A percentile compares a stretch with the other conserved stretches of the same genome.
Conservation (phyloP, 2,797 vertebrate genomes). For the Acanthiza pusilla region DNA sequence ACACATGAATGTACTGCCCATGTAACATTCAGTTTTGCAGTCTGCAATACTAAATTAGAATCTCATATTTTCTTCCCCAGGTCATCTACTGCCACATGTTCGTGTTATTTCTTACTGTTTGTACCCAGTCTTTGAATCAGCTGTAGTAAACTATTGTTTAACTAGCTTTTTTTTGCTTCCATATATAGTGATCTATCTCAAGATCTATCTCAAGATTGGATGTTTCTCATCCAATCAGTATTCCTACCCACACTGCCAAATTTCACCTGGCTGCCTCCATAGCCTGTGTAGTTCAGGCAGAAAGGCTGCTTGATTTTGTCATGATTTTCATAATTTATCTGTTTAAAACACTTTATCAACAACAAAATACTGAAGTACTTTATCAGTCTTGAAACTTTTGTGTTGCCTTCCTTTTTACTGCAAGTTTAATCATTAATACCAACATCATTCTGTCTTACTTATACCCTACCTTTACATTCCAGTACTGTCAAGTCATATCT, state of each 20-base stretch:
- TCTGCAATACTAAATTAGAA: not conserved
- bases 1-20: not conserved
- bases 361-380: not conserved
- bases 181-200: accelerated
- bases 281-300: not conserved
- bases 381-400: not conserved
- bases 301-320: not conserved
- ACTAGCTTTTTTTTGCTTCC: not conserved
- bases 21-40: not conserved
- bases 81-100: not conserved
- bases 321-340: not conserved
- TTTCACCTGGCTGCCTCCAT: not conserved
- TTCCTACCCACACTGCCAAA: not conserved
- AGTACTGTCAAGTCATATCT: not conserved
- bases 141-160: not conserved
- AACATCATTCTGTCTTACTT: not conserved
- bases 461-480: not conserved
- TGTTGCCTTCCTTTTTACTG: not conserved
- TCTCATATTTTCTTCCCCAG: not conserved
- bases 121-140: not conserved
- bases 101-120: not conserved
- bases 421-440: not conserved
- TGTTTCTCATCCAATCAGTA: not conserved
- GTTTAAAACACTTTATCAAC: not conserved
- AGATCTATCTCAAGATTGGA: not conserved